Conservation (phyloP, 2,888 invertebrate species). For the Deilephila porcellus region DNA sequence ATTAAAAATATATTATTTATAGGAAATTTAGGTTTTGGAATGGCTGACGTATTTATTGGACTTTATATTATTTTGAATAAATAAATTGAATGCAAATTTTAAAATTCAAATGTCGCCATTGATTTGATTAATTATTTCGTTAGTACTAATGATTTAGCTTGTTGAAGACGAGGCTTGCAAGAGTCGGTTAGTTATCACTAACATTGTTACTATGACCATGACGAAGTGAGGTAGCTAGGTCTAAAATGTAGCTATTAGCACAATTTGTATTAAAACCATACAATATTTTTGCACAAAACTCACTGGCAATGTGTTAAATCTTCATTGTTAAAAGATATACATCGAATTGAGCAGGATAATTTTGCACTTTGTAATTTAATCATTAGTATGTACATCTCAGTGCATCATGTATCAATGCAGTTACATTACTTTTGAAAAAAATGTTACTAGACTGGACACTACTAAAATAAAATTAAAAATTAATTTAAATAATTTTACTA, state of each 20-base stretch:
- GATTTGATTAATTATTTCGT: not conserved
- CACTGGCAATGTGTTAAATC: not conserved
- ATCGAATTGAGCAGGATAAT: not conserved
- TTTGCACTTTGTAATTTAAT: not conserved
- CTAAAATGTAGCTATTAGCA: not conserved
- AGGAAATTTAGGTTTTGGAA: too few species aligned
- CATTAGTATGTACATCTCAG: not conserved
- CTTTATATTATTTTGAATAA: too few species aligned
- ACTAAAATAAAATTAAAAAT: too few species aligned
- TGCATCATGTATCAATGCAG: too few species aligned
- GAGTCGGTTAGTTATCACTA: not conserved
- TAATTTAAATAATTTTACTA: too few species aligned
- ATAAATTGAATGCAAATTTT: not conserved
- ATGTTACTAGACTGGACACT: too few species aligned
- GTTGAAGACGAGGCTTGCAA: not conserved
- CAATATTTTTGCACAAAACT: not conserved
- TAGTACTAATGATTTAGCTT: not conserved
- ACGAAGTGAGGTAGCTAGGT: not conserved
- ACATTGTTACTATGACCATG: constrained; percentile 2
- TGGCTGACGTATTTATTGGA: too few species aligned
- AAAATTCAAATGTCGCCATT: not conserved
- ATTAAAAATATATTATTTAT: too few species aligned
- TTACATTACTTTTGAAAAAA: too few species aligned
- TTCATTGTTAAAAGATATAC: not conserved
- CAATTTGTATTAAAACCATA: not conserved